Evolutionary conservation across 2,888 invertebrate genomes (phyloP), one percentile per base, ranked within the genome.

Genomic region (Harpalus rufipes): DNA sequence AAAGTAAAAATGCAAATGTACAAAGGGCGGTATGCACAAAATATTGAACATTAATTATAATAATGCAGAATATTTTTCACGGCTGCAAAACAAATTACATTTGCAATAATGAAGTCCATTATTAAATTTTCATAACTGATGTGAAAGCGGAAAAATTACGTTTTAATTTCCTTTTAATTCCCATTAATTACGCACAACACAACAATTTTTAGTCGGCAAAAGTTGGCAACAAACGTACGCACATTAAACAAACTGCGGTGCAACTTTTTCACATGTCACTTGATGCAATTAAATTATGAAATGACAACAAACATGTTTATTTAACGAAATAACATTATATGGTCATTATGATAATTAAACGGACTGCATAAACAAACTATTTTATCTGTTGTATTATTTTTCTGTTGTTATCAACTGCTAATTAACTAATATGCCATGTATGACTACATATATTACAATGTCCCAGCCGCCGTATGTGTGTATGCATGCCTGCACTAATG

Each of bases 281-380:
- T 78, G 84, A 84, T 84, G 63, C 84, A 84, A 84, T 84, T 84
- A 84, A 78, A 84, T 76, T 84, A 84, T 84, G 61, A 83, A 76
- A 83, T 83, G 83, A 83, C 83, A 83, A 83, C 83, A 83, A 84
- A 76, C 84, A 84, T 61, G 78, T 84, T 78, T 84, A 76, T 84
- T 76, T 84, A 78, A 84, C 78, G 74, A 83, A 80, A 83, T 83
- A 84, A 78, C 84, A 84, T 84, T 63, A 84, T 84, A 84, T 65
- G 65, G 65, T 84, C 78, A 84, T 84, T 84, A 84, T 84, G 84
- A 84, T 84, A 84, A 84, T 84, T 84, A 84, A 84, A 84, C 78
- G 65, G 44, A 63, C 12, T 76, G 65, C 65, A 83, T 78, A 76
- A 84, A 84, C 78, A 84, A 84, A 84, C 84, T 78, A 84, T 84